Evolutionary conservation across 2,113 vertebrate species (phyloP), one percentile per base, ranked within the genome.

Genomic region (Pontoporia blainvillei): DNA sequence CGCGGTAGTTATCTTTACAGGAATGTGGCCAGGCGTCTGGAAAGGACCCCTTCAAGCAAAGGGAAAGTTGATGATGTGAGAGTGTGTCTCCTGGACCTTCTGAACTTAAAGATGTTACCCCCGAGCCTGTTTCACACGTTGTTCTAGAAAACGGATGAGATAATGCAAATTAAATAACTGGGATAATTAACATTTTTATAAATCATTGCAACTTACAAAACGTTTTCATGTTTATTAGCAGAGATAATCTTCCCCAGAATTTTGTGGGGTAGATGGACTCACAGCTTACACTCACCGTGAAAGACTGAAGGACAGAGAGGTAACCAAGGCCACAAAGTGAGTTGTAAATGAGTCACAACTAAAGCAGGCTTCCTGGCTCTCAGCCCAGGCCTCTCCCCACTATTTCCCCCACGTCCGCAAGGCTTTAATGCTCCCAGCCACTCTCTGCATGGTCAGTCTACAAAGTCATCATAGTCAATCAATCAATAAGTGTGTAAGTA

Each of bases 241-340:
- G 54, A 49, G 21, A n/a, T 4, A 27, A 6, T 18, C 21, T 14
- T n/a, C 54, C 39, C 31, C 2, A 11, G 71, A n/a, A 62, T 49
- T 49, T n/a, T 75, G 71, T n/a, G 57, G 57, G 14, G 41, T 49
- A 31, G 41, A 62, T 14, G 3, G 6, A 27, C 14, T 23, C 9
- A 12, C 6, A 10, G 1, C 1, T 61, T 39, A 61, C 18, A 11
- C 31, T 11, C 2, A 2, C 1, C 0, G 25, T 9, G 36, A 46
- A 49, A 49, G 57, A 62, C 39, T 29, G 8, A 25, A 62, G 41
- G 5, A 21, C 57, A 36, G 41, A n/a, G 39, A 89, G 71, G 41
- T 36, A 27, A 62, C 13, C 13, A 11, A 25, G 20, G 39, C 34
- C 52, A 34, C 36, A 25, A 12, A 21, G 25, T 15, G 36, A 73